phyloP scores from a whole-genome alignment of 2,888 invertebrate genomes.

The Ellobium chinense region DNA sequence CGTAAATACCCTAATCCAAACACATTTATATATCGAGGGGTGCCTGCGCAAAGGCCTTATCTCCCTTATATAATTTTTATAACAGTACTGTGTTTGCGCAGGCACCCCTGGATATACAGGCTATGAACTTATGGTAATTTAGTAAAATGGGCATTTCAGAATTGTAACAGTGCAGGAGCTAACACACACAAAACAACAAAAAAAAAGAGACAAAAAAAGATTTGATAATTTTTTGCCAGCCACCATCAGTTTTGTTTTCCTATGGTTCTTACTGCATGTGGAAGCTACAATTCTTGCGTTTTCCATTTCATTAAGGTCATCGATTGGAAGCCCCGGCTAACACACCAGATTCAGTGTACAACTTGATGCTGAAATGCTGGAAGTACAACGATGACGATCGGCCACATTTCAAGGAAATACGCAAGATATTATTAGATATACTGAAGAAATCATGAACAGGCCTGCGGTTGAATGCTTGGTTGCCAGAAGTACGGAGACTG shows the following conservation, averaged over 20 bases:
- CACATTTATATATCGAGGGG: too few relatives aligned
- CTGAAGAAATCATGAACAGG: slow-evolving; percentile 19
- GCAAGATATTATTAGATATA: slow-evolving; percentile 56
- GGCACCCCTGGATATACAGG: too few relatives aligned
- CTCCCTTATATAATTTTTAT: too few relatives aligned
- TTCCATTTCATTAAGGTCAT: slow-evolving; percentile 84
- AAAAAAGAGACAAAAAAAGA: too few relatives aligned
- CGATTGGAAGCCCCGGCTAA: slow-evolving; percentile 95
- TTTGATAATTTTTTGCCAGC: neutral
- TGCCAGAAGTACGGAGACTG: too few relatives aligned
- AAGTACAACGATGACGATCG: slow-evolving; percentile 94
- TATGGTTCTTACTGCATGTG: neutral
- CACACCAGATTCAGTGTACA: slow-evolving; percentile 92
- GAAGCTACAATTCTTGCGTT: neutral
- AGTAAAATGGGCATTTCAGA: neutral
- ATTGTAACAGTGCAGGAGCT: too few relatives aligned
- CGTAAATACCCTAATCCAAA: too few relatives aligned
- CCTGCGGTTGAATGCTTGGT: too few relatives aligned
- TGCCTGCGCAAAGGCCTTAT: too few relatives aligned
- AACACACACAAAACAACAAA: too few relatives aligned
- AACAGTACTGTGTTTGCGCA: too few relatives aligned
- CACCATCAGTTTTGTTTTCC: neutral
- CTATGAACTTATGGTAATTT: too few relatives aligned
- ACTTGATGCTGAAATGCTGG: slow-evolving; percentile 95
- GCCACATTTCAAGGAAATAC: slow-evolving; percentile 93